Evolutionary conservation across 2,797 vertebrate species (phyloP).

Genomic region (Bufotes viridis): DNA sequence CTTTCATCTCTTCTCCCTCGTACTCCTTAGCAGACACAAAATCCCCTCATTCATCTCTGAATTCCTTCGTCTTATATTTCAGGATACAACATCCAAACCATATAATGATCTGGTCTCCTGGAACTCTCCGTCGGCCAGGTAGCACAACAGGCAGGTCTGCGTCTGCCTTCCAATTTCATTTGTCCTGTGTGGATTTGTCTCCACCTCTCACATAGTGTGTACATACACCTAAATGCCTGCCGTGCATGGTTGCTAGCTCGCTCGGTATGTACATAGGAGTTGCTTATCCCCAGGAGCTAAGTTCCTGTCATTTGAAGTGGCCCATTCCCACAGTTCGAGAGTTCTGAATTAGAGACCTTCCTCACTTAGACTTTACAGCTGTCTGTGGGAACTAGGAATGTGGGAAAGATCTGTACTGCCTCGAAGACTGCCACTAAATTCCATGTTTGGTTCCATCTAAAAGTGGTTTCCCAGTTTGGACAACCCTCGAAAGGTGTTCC

Average conservation of each 20-base stretch:
- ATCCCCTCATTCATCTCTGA: background rate
- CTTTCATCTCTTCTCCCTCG: constrained; percentile 25
- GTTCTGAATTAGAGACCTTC: background rate
- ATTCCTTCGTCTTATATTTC: background rate
- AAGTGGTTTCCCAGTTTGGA: background rate
- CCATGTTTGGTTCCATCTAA: background rate
- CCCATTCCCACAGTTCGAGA: background rate
- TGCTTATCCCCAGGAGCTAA: background rate
- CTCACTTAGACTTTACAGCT: background rate
- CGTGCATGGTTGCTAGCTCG: background rate
- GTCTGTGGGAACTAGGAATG: background rate
- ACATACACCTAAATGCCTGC: constrained; percentile 15
- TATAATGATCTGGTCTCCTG: background rate
- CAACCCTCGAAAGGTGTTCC: background rate
- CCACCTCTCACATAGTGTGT: constrained; percentile 17
- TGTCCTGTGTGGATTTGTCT: background rate
- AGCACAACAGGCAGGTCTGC: background rate
- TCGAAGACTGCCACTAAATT: no score
- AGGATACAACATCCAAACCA: background rate
- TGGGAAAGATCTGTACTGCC: no score
- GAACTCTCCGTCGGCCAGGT: background rate
- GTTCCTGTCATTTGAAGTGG: constrained; percentile 4
- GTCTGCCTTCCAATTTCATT: background rate
- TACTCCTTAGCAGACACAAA: background rate
- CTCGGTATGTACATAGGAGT: no score